Base-by-base conservation (phyloP, 92 coral and sea anemone genomes). In the Heteractis magnifica region DNA sequence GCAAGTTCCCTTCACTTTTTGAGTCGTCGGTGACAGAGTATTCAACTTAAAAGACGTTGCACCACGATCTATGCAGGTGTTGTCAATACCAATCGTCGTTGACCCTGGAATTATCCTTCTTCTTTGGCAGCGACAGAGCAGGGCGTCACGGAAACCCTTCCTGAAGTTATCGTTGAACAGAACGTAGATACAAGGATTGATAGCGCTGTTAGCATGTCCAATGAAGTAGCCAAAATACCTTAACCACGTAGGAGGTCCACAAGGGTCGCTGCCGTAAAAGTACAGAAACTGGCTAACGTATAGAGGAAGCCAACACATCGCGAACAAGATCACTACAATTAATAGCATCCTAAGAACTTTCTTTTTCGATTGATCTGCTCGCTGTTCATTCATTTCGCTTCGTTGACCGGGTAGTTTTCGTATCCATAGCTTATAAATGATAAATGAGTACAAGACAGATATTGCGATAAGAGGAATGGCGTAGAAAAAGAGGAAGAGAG, bases 401-500 rank as follows among this genome's bases (percentile, higher is more conserved):
- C 88, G 87, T 56, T 89, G 91, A 6, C 98, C 98, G 9, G 98
- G 98, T 2, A 94, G 88, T 75, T 94, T 94, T 44, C 98, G 91
- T 21, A 94, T 88, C 98, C 98, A 94, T 4, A 94, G 89, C 58
- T 94, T 89, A 82, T 88, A 84, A 72, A 94, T 84, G 13, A 94
- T 79, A 12, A 85, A 82, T 6, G 93, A 83, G 58, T 94, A 94
- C 64, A 94, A 71, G 4, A 89, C 65, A 0, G 91, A 71, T 84
- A 94, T 94, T 8, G 87, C 71, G 10, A 89, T 18, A 14, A 91
- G 83, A 5, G 98, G 98, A 48, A 94, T 68, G 7, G 86, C 85
- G 51, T 94, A 94, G 83, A 94, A 94, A 2, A 85, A 19, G 68
- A 85, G 90, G 34, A 94, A 91, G 8, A 92, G 81, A 51, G 88